Base-by-base conservation (phyloP, 1,140 invertebrate species). In the Trachymyrmex cornetzi region DNA sequence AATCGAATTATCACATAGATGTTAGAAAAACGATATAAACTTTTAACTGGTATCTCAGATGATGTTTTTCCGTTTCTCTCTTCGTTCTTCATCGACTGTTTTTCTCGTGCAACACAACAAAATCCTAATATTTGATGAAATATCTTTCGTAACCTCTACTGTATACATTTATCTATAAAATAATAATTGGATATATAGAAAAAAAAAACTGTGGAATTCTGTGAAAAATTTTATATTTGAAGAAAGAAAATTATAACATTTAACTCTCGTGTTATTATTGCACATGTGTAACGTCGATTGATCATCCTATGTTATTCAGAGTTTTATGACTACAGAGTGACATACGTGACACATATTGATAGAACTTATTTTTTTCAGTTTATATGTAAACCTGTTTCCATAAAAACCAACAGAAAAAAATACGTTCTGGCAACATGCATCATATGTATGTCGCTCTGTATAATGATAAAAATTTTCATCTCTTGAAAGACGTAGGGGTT, bases 1-100 rank as follows among this genome's bases (percentile, higher is more conserved):
- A 80, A 66, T 74, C 59, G 87, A 87, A 88, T 87, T 82, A 82
- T 75, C 71, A 77, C 80, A 75, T 80, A 80, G 30, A 64, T 27
- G 75, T 59, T 48, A 30, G 82, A 85, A 77, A 85, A 87, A 84
- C 55, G 80, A 57, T 27, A 48, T 22, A 48, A 84, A 84, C 69
- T 84, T 84, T 84, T 63, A 61, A 61, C 38, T 30, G 55, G 12
- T 30, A 14, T 34, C 55, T 75, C n/a, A 27, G 38, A 61, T 34
- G 75, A 61, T 63, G 12, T 72, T 74, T 7, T 16, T 7, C 24
- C 22, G 22, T 27, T 38, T 69, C n/a, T 16, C 16, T 55, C 63
- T 24, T 38, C n/a, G 9, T 38, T n/a, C 63, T 50, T 57, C n/a
- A 34, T 34, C 9, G 30, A n/a, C 12, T 61, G 50, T 61, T 75